Conservation (phyloP, 2,888 invertebrate species). For the Apamea sordens region DNA sequence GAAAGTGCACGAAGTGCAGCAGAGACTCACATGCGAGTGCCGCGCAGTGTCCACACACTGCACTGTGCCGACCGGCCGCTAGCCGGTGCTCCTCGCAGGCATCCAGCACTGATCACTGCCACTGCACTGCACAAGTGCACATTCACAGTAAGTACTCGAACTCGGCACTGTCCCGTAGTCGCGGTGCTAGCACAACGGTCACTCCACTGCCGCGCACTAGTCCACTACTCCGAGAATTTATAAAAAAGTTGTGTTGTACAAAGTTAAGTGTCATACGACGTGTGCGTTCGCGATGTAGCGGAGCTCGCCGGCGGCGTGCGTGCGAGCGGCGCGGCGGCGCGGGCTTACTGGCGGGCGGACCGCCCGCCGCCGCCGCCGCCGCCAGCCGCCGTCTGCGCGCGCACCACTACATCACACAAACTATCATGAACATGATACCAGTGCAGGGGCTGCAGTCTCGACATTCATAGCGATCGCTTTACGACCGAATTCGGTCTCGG, state of each 20-base stretch:
- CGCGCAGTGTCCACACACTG: background rate
- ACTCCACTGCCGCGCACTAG: background rate
- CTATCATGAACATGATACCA: constrained; percentile 1
- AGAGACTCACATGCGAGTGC: constrained; percentile 39
- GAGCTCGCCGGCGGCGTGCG: constrained; percentile 4
- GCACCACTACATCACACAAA: constrained; percentile 14
- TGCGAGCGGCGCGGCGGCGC: constrained; percentile 33
- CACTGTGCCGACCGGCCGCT: background rate
- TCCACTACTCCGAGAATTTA: background rate
- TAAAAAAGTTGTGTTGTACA: constrained; percentile 40
- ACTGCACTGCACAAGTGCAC: constrained; percentile 44
- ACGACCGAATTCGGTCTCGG: too few relatives aligned
- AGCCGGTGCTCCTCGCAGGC: background rate
- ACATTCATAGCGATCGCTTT: too few relatives aligned
- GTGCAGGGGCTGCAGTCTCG: too few relatives aligned
- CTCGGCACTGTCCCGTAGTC: background rate
- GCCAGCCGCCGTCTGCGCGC: constrained; percentile 25
- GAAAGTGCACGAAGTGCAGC: background rate
- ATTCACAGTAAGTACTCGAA: constrained; percentile 4
- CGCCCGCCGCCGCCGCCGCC: constrained; percentile 14
- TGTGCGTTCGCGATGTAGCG: constrained; percentile 4
- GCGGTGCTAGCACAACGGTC: background rate
- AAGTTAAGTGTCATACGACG: constrained; percentile 24
- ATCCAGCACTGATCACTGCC: constrained; percentile 38
- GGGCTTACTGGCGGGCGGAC: constrained; percentile 22